These are phyloP conservation scores for Morpho helenor DNA, from an alignment of 2,888 invertebrate genomes.

Conservation along the genomic window DNA sequence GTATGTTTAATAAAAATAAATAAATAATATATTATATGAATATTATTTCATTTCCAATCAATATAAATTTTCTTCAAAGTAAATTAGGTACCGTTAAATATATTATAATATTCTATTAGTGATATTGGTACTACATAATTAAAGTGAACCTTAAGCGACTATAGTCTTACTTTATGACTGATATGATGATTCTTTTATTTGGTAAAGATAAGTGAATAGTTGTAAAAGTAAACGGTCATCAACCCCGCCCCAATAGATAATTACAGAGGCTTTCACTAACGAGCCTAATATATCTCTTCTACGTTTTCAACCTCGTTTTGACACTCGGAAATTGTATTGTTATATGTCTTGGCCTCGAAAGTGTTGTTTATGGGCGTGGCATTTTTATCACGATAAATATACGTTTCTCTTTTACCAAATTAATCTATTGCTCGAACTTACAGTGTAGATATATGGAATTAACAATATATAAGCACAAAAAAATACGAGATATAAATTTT, in stretches of 20 bases:
- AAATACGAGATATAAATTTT: too few species aligned
- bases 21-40: too few species aligned
- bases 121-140: too few species aligned
- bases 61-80: background rate
- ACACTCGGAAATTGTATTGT: constrained; percentile 7
- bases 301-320: constrained; percentile 15
- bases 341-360: constrained; percentile 4
- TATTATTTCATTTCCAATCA: too few species aligned
- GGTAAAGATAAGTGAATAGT: constrained; percentile 70
- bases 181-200: constrained; percentile 73
- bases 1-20: too few species aligned
- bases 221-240: constrained; percentile 50
- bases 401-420: too few species aligned
- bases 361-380: constrained; percentile 9
- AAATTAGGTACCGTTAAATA: background rate
- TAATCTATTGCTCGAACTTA: too few species aligned
- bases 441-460: too few species aligned
- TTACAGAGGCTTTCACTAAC: constrained; percentile 59
- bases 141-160: constrained; percentile 40
- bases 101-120: too few species aligned
- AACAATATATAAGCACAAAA: too few species aligned
- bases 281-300: constrained; percentile 33
- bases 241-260: constrained; percentile 52
- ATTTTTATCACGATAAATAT: background rate
- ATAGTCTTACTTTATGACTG: constrained; percentile 48